Base-by-base conservation (phyloP, 2,113 vertebrate species). In the Forbesichthys papilliferus region DNA sequence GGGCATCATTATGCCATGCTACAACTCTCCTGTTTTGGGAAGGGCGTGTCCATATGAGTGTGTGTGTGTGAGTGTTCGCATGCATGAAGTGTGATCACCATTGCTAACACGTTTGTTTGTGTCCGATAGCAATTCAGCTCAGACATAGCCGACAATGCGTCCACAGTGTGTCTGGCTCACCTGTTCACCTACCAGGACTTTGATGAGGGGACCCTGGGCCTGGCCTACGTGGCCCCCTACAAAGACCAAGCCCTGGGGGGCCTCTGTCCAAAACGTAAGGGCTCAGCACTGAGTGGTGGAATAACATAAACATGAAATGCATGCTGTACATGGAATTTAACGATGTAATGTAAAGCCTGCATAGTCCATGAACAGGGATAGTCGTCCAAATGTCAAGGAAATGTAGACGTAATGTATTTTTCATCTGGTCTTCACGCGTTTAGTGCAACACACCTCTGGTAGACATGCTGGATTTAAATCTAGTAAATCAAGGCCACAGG, bases 121-220 rank as follows among this genome's bases (percentile, higher is more conserved):
- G 52, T 53, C 53, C 79, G 59, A 64, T 72, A 99, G 98, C 97
- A 99, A 97, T 99, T 99, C 79, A 99, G 98, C 82, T 90, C 86
- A 47, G 98, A 99, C 89, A 96, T 99, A 61, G 96, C 98, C 4
- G 94, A 95, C 61, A 96, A 95, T 56, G 96, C 97, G 34, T 96
- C 96, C 64, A 82, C 79, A 0, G 98, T 97, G 76, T 99, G 98
- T 88, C 94, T 99, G 62, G 98, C 98, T 56, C 98, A 99, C 83
- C 94, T 99, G 64, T 99, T 99, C 90, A 99, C 98, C 0, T 99
- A 98, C 75, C 98, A 99, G 89, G 98, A 99, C 83, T 99, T 99
- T 82, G 96, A 96, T 49, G 95, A 98, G 92, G 98, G 98, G 59
- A 99, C 97, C 0, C 93, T 99, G 66, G 98, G 98, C 16, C 81